phyloP scores from a whole-genome alignment of 1,140 invertebrate genomes.

The Drosophila neocordata region DNA sequence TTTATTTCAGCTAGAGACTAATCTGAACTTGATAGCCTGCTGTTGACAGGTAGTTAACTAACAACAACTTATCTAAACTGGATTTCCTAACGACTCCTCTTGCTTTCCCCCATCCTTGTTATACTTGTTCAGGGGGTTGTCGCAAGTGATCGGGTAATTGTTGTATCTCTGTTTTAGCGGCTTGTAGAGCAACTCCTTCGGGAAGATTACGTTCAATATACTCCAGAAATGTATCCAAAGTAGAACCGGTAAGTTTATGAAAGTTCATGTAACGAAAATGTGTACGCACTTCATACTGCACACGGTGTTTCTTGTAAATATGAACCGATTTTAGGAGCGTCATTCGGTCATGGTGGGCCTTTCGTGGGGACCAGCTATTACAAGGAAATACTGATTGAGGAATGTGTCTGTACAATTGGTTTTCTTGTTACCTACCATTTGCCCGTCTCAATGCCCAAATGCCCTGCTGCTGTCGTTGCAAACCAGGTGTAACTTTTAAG shows the following conservation, averaged over 20 bases:
- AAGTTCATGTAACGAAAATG: conserved; percentile 94
- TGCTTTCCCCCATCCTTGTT: conserved; percentile 3
- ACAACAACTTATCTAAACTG: conserved; percentile 15
- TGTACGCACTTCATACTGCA: conserved; percentile 98
- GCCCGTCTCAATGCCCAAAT: conserved; percentile 90
- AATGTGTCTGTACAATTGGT: neutral
- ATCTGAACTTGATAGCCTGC: neutral
- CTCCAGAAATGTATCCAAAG: conserved; percentile 97
- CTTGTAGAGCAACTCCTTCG: conserved; percentile 97
- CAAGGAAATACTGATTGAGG: neutral
- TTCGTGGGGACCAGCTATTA: conserved; percentile 88
- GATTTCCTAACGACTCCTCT: neutral
- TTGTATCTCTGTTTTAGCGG: conserved; percentile 91
- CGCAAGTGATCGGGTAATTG: conserved; percentile 84
- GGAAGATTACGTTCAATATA: conserved; percentile 98
- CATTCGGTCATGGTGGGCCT: conserved; percentile 89
- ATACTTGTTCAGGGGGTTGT: conserved; percentile 69
- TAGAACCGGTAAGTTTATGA: conserved; percentile 94
- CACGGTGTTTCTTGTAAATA: conserved; percentile 96
- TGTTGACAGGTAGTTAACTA: neutral
- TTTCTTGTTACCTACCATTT: conserved; percentile 86
- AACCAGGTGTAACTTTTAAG: conserved; percentile 95
- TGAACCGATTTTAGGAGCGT: conserved; percentile 94
- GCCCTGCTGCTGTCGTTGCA: conserved; percentile 89
- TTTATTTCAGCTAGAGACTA: conserved; percentile 11